A percentile compares a stretch with the other conserved stretches of the same genome.
These are phyloP conservation scores for Herpetotheres cachinnans DNA, from an alignment of 2,113 vertebrate species.

Conservation along the genomic window DNA sequence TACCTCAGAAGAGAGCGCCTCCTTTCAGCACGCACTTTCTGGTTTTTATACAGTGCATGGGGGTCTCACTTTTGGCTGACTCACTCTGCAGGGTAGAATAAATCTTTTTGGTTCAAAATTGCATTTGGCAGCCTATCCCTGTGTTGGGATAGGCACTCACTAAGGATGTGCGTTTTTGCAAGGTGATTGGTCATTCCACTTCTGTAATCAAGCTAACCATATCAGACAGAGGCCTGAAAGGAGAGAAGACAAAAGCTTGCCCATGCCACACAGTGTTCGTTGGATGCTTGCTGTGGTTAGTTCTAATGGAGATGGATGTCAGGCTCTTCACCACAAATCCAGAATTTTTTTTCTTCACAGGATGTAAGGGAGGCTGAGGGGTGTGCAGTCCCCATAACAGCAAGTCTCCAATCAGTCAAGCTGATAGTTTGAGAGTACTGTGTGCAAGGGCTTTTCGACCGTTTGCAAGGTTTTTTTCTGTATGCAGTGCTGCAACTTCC, in stretches of 20 bases:
- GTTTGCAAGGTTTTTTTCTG: neutral
- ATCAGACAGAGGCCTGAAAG: neutral
- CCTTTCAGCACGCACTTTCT: neutral
- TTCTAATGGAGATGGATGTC: rapidly evolving
- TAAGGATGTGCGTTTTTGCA: neutral
- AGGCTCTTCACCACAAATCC: neutral
- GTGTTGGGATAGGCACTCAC: neutral
- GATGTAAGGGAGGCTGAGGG: neutral
- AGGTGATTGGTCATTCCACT: neutral
- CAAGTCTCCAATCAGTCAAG: neutral
- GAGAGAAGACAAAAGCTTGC: neutral
- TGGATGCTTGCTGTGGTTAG: neutral
- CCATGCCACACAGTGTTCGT: rapidly evolving
- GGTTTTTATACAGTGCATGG: neutral
- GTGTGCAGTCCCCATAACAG: neutral
- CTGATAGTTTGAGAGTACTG: neutral
- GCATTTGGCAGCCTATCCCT: rapidly evolving
- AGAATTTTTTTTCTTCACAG: neutral
- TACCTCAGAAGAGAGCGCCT: neutral
- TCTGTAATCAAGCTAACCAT: neutral
- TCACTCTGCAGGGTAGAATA: neutral
- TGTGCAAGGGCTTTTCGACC: neutral
- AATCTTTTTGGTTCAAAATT: neutral
- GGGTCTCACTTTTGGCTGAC: neutral
- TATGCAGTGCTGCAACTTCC: neutral